A percentile compares a stretch with the other conserved stretches of the same genome.
Evolutionary conservation across 1,140 invertebrate genomes (phyloP).

Genomic region (Drosophila arawakana): DNA sequence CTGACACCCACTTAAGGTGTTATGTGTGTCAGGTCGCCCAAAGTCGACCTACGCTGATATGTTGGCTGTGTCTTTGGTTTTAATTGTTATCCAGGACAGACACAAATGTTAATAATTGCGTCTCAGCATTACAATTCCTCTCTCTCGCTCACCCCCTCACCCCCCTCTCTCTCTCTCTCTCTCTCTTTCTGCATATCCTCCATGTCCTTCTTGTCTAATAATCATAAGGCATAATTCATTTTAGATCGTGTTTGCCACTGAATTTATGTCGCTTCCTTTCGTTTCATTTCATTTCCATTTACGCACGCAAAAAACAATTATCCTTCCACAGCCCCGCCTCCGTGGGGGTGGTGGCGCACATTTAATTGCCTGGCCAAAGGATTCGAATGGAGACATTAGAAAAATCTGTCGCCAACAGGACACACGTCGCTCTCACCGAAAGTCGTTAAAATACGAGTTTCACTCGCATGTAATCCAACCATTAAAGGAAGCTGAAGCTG

Average conservation of each 20-base stretch:
- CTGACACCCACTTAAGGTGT: slow-evolving; percentile 34
- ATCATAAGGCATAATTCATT: slow-evolving; percentile 74
- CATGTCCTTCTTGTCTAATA: slow-evolving; percentile 71
- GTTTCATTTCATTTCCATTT: slow-evolving; percentile 54
- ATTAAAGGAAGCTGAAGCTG: slow-evolving; percentile 1
- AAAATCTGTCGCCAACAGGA: slow-evolving; percentile 76
- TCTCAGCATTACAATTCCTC: slow-evolving; percentile 9
- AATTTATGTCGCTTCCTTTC: slow-evolving; percentile 65
- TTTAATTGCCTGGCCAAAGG: slow-evolving; percentile 79
- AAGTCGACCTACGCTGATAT: slow-evolving; percentile 37
- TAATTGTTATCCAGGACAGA: slow-evolving; percentile 58
- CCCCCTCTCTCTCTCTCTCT: neutral
- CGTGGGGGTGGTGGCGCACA: slow-evolving; percentile 16
- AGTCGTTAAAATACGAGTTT: slow-evolving; percentile 60
- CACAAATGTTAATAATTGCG: slow-evolving; percentile 80
- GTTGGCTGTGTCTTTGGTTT: slow-evolving; percentile 50
- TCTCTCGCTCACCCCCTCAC: neutral
- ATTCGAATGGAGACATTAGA: slow-evolving; percentile 80
- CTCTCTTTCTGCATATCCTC: neutral
- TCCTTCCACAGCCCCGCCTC: slow-evolving; percentile 26
- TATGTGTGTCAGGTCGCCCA: slow-evolving; percentile 65
- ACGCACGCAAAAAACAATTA: slow-evolving; percentile 75
- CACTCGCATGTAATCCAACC: slow-evolving; percentile 36
- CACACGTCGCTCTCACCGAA: slow-evolving; percentile 55
- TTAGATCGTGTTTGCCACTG: slow-evolving; percentile 61